These are phyloP conservation scores for Spea hammondii DNA, from an alignment of 2,797 vertebrate species.

Conservation along the genomic window DNA sequence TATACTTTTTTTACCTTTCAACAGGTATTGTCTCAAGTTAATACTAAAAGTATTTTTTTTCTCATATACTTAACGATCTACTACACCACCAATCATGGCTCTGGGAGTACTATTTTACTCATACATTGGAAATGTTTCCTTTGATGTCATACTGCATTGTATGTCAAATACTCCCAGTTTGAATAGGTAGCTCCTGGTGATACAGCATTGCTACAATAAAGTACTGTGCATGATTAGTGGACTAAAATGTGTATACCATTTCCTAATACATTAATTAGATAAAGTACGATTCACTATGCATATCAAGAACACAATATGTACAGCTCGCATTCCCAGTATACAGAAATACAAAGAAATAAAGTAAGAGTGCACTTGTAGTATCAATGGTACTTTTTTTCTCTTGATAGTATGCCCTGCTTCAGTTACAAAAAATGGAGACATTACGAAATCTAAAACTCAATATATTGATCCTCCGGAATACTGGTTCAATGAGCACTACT, in stretches of 20 bases:
- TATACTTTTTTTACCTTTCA: too few species aligned
- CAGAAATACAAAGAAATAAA: slow-evolving; percentile 62
- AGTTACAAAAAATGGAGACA: slow-evolving; percentile 55
- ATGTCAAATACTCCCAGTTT: neutral
- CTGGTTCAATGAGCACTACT: too few species aligned
- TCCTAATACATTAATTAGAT: slow-evolving; percentile 32
- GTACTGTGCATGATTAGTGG: slow-evolving; percentile 45
- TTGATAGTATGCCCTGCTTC: slow-evolving; percentile 38
- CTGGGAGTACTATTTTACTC: neutral
- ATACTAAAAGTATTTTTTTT: slow-evolving; percentile 5
- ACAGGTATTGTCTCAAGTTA: neutral
- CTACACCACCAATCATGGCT: slow-evolving; percentile 34
- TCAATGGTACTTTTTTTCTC: slow-evolving; percentile 53
- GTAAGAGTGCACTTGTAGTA: slow-evolving; percentile 60
- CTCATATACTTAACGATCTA: neutral
- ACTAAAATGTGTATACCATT: slow-evolving; percentile 62
- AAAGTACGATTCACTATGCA: slow-evolving; percentile 26
- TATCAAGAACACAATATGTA: slow-evolving; percentile 63
- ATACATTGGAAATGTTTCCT: neutral
- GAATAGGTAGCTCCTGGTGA: slow-evolving; percentile 68
- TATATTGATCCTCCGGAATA: neutral
- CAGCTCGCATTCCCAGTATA: slow-evolving; percentile 75
- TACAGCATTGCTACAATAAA: slow-evolving; percentile 21
- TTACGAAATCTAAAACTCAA: slow-evolving; percentile 43
- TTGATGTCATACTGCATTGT: neutral